phyloP scores from a whole-genome alignment of 2,888 invertebrate genomes.

The Dynastes maya region DNA sequence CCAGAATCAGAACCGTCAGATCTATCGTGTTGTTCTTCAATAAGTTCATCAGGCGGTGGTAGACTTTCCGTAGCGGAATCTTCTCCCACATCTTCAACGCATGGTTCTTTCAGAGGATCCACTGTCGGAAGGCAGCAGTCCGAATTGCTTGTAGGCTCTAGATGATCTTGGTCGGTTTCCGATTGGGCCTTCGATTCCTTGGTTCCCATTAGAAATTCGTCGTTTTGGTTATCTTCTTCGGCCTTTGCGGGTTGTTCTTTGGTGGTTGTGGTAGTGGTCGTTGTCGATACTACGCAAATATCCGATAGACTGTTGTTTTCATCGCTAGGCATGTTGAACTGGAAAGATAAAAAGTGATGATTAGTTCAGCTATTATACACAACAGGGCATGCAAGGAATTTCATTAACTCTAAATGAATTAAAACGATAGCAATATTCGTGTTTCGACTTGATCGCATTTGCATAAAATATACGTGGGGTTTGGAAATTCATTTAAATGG shows the following conservation, averaged over 20 bases:
- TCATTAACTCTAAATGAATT: constrained; percentile 7
- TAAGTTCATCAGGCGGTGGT: constrained; percentile 72
- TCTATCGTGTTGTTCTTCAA: constrained; percentile 77
- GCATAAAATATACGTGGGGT: constrained; percentile 8
- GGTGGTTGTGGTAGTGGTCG: constrained; percentile 40
- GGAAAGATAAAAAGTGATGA: constrained; percentile 53
- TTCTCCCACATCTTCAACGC: constrained; percentile 68
- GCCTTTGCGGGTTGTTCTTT: constrained; percentile 30
- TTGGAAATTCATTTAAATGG: constrained; percentile 9
- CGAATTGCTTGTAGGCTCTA: neutral
- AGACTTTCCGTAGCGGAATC: constrained; percentile 78
- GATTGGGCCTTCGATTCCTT: constrained; percentile 56
- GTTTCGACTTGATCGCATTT: constrained; percentile 1
- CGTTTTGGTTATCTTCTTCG: constrained; percentile 34
- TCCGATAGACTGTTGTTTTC: constrained; percentile 46
- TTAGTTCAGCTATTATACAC: constrained; percentile 1
- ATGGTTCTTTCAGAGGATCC: constrained; percentile 30
- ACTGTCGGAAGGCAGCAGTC: constrained; percentile 1
- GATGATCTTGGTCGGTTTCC: constrained; percentile 32
- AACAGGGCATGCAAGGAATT: neutral
- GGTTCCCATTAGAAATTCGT: constrained; percentile 55
- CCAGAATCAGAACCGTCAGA: constrained; percentile 91
- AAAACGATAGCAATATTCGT: neutral
- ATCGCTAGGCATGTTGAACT: constrained; percentile 59
- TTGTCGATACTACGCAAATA: constrained; percentile 46